phyloP scores from a whole-genome alignment of 2,797 vertebrate species.

The Denticeps clupeoides region DNA sequence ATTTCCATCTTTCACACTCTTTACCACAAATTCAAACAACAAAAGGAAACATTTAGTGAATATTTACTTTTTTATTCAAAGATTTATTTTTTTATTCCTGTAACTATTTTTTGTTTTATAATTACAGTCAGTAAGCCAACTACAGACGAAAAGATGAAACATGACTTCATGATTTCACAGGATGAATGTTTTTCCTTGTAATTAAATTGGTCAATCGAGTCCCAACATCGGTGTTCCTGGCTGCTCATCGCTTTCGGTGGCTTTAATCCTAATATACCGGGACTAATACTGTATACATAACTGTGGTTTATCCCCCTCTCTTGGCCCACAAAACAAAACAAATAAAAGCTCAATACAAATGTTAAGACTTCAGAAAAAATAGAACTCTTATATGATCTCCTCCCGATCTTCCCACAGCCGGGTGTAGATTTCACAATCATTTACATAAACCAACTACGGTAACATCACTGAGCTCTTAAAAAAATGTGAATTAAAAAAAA shows the following conservation, averaged over 20 bases:
- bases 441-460: slow-evolving; percentile 71
- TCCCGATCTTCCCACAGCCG: slow-evolving; percentile 50
- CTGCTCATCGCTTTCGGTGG: slow-evolving; percentile 27
- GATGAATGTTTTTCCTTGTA: slow-evolving; percentile 11
- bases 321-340: slow-evolving; percentile 7
- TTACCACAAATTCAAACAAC: slow-evolving; percentile 6
- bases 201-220: slow-evolving; percentile 11
- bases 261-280: slow-evolving; percentile 35
- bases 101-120: slow-evolving; percentile 37
- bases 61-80: slow-evolving; percentile 1
- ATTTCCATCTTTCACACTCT: too few species aligned
- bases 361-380: slow-evolving; percentile 54
- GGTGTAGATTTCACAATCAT: slow-evolving; percentile 66
- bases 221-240: slow-evolving; percentile 7
- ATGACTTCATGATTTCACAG: slow-evolving; percentile 36
- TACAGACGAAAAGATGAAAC: slow-evolving; percentile 57
- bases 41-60: not conserved
- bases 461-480: slow-evolving; percentile 63
- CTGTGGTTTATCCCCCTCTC: slow-evolving; percentile 7
- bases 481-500: slow-evolving; percentile 45
- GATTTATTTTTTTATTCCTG: slow-evolving; percentile 51
- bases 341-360: slow-evolving; percentile 37
- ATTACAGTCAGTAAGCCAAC: slow-evolving; percentile 58
- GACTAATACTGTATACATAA: slow-evolving; percentile 36
- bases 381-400: slow-evolving; percentile 47